Conservation (phyloP, 1,140 invertebrate genomes). For the Pseudobourletiella spinata region DNA sequence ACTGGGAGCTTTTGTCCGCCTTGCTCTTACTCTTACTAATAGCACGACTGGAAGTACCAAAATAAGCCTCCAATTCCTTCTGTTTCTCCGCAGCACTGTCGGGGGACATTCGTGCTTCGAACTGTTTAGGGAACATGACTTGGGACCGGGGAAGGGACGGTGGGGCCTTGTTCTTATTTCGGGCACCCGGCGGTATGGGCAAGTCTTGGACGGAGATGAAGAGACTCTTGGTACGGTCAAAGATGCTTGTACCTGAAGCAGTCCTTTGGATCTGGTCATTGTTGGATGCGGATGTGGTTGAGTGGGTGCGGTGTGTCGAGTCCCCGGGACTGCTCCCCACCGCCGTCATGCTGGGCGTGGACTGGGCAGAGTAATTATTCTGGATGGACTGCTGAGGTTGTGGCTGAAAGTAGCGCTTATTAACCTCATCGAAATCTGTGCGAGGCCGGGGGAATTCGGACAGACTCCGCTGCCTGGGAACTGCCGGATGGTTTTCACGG, state of each 20-base stretch:
- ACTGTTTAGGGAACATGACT: constrained; percentile 56
- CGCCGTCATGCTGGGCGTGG: background rate
- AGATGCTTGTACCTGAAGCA: constrained; percentile 32
- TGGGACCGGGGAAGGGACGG: constrained; percentile 20
- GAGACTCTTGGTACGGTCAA: constrained; percentile 26
- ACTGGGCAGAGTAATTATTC: background rate
- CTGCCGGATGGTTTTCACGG: background rate
- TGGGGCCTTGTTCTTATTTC: constrained; percentile 9
- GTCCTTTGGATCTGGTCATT: constrained; percentile 23
- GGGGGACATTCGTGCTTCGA: constrained; percentile 63
- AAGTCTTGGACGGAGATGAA: constrained; percentile 20
- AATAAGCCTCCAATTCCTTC: constrained; percentile 69
- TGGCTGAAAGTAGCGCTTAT: background rate
- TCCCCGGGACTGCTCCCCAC: too few relatives aligned
- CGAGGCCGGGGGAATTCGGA: constrained; percentile 20
- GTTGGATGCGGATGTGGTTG: background rate
- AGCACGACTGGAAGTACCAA: constrained; percentile 38
- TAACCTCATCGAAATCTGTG: constrained; percentile 2
- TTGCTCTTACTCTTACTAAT: background rate
- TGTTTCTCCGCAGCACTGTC: constrained; percentile 63
- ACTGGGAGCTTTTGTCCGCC: background rate
- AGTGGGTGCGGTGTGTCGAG: background rate
- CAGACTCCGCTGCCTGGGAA: constrained; percentile 32
- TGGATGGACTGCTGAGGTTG: constrained; percentile 4
- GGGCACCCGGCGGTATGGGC: constrained; percentile 41